phyloP scores from a whole-genome alignment of 2,888 invertebrate species.

The Eupeodes luniger region DNA sequence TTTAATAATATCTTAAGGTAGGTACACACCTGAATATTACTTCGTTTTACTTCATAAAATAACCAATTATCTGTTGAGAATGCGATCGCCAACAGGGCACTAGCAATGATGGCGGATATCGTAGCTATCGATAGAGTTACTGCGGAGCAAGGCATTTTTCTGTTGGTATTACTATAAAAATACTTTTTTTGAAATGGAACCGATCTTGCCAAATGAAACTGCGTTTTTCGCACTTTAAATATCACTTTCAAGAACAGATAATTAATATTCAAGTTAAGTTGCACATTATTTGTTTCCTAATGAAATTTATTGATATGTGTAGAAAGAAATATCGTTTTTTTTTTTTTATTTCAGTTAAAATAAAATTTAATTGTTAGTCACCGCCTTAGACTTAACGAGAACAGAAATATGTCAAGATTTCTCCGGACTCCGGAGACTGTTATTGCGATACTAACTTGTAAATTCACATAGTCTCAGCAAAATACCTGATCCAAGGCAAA shows the following conservation, averaged over 20 bases:
- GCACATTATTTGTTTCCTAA: constrained; percentile 61
- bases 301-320: neutral
- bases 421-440: constrained; percentile 75
- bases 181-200: constrained; percentile 29
- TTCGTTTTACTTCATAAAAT: constrained; percentile 95
- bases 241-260: constrained; percentile 24
- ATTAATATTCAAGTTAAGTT: constrained; percentile 47
- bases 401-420: constrained; percentile 73
- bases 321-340: constrained; percentile 27
- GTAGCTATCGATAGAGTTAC: constrained; percentile 97
- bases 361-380: constrained; percentile 48
- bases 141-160: constrained; percentile 95
- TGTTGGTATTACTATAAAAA: constrained; percentile 42
- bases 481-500: constrained; percentile 72
- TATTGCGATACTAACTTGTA: constrained; percentile 71
- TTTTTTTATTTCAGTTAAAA: constrained; percentile 20
- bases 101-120: constrained; percentile 97
- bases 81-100: constrained; percentile 96
- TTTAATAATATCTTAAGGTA: constrained; percentile 44
- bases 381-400: constrained; percentile 63
- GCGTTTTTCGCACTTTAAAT: constrained; percentile 22
- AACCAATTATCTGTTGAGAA: constrained; percentile 99
- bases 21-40: constrained; percentile 91
- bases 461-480: constrained; percentile 57
- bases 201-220: constrained; percentile 42